phyloP scores from a whole-genome alignment of 1,140 invertebrate genomes.

The Lucilia cuprina region DNA sequence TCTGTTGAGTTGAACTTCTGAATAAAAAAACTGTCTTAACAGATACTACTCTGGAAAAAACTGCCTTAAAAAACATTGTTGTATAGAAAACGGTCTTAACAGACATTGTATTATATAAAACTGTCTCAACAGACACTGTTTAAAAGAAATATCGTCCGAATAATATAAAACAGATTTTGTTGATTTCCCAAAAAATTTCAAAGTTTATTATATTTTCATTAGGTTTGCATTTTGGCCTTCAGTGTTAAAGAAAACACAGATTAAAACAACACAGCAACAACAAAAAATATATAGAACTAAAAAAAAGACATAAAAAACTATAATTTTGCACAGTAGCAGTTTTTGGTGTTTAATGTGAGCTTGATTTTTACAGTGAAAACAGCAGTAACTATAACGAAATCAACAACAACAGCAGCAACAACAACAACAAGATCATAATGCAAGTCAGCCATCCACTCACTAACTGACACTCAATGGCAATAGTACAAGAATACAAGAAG shows the following conservation, averaged over 20 bases:
- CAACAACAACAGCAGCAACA: not conserved
- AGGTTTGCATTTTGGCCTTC: not conserved
- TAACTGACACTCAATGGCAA: not conserved
- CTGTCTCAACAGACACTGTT: too few relatives aligned
- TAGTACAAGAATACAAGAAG: not conserved
- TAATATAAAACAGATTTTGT: too few relatives aligned
- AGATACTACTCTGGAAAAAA: too few relatives aligned
- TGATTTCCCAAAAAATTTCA: too few relatives aligned
- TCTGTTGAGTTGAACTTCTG: too few relatives aligned
- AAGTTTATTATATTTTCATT: too few relatives aligned
- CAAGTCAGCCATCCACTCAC: not conserved
- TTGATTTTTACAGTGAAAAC: constrained; percentile 30
- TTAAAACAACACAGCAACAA: too few relatives aligned
- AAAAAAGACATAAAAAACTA: not conserved
- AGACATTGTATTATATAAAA: too few relatives aligned
- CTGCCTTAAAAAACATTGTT: too few relatives aligned
- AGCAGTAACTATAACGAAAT: constrained; percentile 4
- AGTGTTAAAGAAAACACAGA: not conserved
- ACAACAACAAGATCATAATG: constrained; percentile 17
- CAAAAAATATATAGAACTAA: not conserved
- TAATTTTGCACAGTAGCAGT: constrained; percentile 25
- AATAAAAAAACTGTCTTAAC: too few relatives aligned
- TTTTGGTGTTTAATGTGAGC: constrained; percentile 35
- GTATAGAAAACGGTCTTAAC: too few relatives aligned
- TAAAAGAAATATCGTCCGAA: too few relatives aligned